Evolutionary conservation across 2,888 invertebrate species (phyloP), one percentile per base, ranked within the genome.

Genomic region (Ariolimax columbianus): DNA sequence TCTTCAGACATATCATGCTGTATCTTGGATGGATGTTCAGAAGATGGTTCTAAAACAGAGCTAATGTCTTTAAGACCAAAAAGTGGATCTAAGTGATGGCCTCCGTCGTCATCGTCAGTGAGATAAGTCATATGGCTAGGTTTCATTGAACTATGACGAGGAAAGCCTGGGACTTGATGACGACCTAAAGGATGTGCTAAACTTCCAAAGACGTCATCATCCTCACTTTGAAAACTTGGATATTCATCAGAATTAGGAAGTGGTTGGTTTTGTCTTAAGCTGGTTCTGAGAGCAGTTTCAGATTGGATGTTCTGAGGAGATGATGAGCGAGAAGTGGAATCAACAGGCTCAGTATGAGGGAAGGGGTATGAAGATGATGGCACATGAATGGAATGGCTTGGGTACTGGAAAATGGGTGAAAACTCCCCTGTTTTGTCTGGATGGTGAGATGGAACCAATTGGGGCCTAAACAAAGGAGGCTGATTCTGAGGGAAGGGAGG

Each of bases 81-180:
- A 33, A 88, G 89, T 30, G 75, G 0, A 23, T 33, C 30, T 59
- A 43, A 23, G 1, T 68, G 78, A 23, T 36, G 70, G 30, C 40
- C 59, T 11, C 30, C n/a, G 30, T 30, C 38, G 11, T 73, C 30
- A 55, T 89, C 89, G 6, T 89, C 91, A 70, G 89, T 91, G 2
- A 91, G 87, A 86, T 91, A 91, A 1, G 91, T 91, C 83, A 89
- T 90, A 77, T 89, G 89, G 26, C 89, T 87, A 33, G 92, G 92
- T 84, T 91, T 92, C 91, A 91, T 90, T 70, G 92, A 91, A 87
- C 92, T 92, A 78, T 92, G 92, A 40, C 92, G 89, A 66, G 92
- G 91, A 59, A 91, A 90, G 26, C 89, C 88, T 82, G 90, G 90
- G 73, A 40, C 43, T 9, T 81, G 78, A 19, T 66, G 63, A 23